Evolutionary conservation across 2,113 vertebrate genomes (phyloP).

Genomic region (Rhagologus leucostigma): DNA sequence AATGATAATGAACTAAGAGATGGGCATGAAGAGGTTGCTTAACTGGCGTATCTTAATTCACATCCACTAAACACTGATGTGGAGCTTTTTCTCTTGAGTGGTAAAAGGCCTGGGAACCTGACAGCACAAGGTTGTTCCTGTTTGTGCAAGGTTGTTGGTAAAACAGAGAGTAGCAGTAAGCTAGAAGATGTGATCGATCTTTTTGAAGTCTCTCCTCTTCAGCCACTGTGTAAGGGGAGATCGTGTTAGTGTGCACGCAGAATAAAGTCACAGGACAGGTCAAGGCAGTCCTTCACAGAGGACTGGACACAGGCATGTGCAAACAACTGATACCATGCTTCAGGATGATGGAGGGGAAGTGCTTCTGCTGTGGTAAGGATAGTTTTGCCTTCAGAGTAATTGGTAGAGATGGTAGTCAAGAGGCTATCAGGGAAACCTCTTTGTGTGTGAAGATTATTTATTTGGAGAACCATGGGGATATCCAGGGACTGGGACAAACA

Average conservation of each 20-base stretch:
- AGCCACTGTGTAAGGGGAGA: background rate
- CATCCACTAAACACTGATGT: background rate
- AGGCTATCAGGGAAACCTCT: background rate
- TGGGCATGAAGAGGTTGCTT: background rate
- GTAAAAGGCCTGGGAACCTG: background rate
- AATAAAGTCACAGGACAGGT: background rate
- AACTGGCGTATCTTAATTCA: background rate
- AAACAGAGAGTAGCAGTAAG: background rate
- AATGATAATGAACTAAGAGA: background rate
- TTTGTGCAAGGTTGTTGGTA: background rate
- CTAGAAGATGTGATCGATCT: rapidly evolving
- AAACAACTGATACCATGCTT: background rate
- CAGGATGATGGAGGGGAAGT: background rate
- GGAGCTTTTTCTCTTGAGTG: background rate
- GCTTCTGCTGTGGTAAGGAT: background rate
- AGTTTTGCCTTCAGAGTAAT: background rate
- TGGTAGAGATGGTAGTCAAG: background rate
- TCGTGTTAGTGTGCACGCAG: rapidly evolving
- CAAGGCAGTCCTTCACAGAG: background rate
- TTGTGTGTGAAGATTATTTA: background rate
- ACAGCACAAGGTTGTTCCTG: background rate
- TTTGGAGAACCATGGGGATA: background rate
- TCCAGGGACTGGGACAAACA: background rate
- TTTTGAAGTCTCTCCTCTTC: background rate
- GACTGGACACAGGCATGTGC: background rate